A percentile compares a stretch with the other conserved stretches of the same genome.
These are phyloP conservation scores for Grallaria varia DNA, from an alignment of 2,113 vertebrate species.

Conservation along the genomic window DNA sequence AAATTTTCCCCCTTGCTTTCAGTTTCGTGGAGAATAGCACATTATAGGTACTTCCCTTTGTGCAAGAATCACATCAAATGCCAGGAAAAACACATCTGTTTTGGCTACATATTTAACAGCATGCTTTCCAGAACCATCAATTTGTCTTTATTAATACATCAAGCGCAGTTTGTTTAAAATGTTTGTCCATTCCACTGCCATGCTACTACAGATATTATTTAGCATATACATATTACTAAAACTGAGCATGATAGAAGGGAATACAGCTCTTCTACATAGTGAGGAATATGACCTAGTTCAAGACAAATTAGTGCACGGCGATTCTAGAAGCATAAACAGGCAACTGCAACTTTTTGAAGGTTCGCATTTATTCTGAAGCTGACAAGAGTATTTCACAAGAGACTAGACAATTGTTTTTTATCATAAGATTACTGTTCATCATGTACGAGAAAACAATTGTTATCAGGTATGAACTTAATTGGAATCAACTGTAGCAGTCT, in stretches of 20 bases:
- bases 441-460: constrained; percentile 71
- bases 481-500: constrained; percentile 76
- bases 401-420: constrained; percentile 60
- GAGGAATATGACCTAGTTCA: constrained; percentile 33
- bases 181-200: constrained; percentile 16
- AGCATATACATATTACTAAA: constrained; percentile 21
- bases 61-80: constrained; percentile 58
- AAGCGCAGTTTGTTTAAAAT: constrained; percentile 41
- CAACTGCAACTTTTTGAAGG: constrained; percentile 41
- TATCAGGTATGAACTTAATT: constrained; percentile 76
- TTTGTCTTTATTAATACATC: constrained; percentile 59
- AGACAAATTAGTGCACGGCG: constrained; percentile 51
- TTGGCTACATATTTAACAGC: constrained; percentile 53
- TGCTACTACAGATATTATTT: constrained; percentile 8
- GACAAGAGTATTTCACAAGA: constrained; percentile 50
- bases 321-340: constrained; percentile 38
- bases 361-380: constrained; percentile 64
- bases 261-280: neutral
- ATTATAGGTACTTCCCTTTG: constrained; percentile 59
- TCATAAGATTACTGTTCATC: constrained; percentile 58
- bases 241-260: constrained; percentile 36
- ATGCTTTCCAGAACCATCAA: constrained; percentile 33
- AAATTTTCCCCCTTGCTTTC: constrained; percentile 47
- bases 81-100: constrained; percentile 38
- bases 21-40: constrained; percentile 16